A percentile compares a stretch with the other conserved stretches of the same genome.
Evolutionary conservation across 2,797 vertebrate genomes (phyloP).

Genomic region (Hoplostethus atlanticus): DNA sequence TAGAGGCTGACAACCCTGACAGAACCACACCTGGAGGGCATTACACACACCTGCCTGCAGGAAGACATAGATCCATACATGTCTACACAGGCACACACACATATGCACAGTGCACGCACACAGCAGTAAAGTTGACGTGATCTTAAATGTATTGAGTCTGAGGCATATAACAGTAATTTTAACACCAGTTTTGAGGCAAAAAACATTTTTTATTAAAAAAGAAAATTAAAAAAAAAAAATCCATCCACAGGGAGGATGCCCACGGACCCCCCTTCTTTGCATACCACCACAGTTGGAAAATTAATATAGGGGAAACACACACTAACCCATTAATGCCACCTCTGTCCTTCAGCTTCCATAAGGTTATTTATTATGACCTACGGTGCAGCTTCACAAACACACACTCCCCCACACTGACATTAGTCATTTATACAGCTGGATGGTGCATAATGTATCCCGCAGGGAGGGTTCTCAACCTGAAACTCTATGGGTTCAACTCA

Average conservation of each 20-base stretch:
- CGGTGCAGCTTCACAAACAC: conserved; percentile 67
- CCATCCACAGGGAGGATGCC: too few species aligned
- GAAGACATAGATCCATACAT: conserved; percentile 37
- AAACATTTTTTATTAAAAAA: too few species aligned
- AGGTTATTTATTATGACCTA: conserved; percentile 68
- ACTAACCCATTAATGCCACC: conserved; percentile 28
- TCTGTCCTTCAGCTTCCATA: conserved; percentile 59
- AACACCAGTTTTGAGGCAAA: too few species aligned
- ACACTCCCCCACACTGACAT: conserved; percentile 51
- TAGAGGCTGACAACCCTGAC: conserved; percentile 48
- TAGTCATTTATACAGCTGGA: conserved; percentile 79
- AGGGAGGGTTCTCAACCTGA: conserved; percentile 37
- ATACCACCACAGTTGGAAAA: too few species aligned
- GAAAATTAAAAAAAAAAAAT: too few species aligned
- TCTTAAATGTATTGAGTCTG: too few species aligned
- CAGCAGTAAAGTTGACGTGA: not conserved
- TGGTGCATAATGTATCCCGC: conserved; percentile 33
- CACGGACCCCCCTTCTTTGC: too few species aligned
- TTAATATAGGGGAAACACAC: not conserved
- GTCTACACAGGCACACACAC: conserved; percentile 10
- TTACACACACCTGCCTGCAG: conserved; percentile 52
- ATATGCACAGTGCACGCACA: conserved; percentile 11
- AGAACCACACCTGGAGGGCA: conserved; percentile 57
- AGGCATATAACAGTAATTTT: too few species aligned
- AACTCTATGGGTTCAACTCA: conserved; percentile 22